phyloP scores from a whole-genome alignment of 1,140 invertebrate genomes.

The Drosophila simulans region DNA sequence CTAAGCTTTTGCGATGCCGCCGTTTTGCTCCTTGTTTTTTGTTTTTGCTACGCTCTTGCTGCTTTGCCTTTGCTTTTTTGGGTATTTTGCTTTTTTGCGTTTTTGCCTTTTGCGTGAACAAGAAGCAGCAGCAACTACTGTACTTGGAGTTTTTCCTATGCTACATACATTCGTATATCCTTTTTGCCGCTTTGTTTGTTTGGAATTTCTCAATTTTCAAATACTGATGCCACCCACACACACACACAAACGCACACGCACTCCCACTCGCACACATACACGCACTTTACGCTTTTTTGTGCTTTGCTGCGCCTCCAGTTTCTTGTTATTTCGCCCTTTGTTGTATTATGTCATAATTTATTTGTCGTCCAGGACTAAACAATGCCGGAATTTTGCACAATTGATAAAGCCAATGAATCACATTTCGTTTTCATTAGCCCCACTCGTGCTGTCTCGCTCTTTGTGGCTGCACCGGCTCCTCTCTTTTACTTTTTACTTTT shows the following conservation, averaged over 20 bases:
- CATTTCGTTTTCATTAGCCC: slow-evolving; percentile 63
- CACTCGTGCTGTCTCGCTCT: slow-evolving; percentile 18
- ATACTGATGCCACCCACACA: slow-evolving; percentile 57
- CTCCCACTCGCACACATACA: slow-evolving; percentile 25
- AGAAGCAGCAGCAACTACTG: slow-evolving; percentile 63
- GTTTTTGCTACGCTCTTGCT: slow-evolving; percentile 77
- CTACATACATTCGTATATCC: slow-evolving; percentile 41
- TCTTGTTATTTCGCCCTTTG: slow-evolving; percentile 25
- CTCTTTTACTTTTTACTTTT: slow-evolving; percentile 9
- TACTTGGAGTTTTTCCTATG: slow-evolving; percentile 45
- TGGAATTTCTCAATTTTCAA: slow-evolving; percentile 71
- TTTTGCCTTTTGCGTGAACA: slow-evolving; percentile 28
- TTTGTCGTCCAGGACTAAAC: slow-evolving; percentile 68
- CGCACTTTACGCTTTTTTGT: slow-evolving; percentile 53
- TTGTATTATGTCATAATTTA: slow-evolving; percentile 78
- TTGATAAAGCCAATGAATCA: slow-evolving; percentile 66
- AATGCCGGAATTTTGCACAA: slow-evolving; percentile 69
- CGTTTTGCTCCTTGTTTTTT: slow-evolving; percentile 79
- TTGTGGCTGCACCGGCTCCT: slow-evolving; percentile 67
- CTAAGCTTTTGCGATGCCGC: slow-evolving; percentile 71
- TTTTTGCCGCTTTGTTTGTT: slow-evolving; percentile 65
- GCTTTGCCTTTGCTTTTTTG: slow-evolving; percentile 56
- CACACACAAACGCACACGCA: slow-evolving; percentile 24
- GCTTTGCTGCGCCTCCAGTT: slow-evolving; percentile 11
- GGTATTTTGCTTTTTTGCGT: slow-evolving; percentile 36